Evolutionary conservation across 64 coral and sea anemone genomes (phyloP).

Genomic region (Orbicella faveolata): DNA sequence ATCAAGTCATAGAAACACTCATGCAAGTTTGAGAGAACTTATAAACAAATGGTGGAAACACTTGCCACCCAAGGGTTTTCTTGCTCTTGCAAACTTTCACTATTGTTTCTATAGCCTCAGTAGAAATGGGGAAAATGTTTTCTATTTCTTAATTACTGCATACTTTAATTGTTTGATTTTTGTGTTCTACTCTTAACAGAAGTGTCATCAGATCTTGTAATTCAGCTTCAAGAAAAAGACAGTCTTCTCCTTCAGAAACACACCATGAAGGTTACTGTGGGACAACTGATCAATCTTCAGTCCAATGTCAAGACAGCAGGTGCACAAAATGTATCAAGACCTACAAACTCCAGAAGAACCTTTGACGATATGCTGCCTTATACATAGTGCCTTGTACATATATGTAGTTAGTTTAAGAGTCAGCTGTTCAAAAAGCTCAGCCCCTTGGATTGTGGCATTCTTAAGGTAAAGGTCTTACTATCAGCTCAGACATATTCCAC

Average conservation of each 20-base stretch:
- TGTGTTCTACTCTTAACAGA: constrained; percentile 44
- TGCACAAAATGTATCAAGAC: constrained; percentile 26
- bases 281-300: constrained; percentile 70
- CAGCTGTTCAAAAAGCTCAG: too few relatives aligned
- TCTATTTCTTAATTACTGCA: neutral
- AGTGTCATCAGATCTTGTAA: constrained; percentile 62
- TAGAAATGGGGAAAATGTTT: neutral
- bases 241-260: constrained; percentile 62
- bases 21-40: too few relatives aligned
- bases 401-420: too few relatives aligned
- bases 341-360: neutral
- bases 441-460: too few relatives aligned
- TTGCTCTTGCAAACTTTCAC: too few relatives aligned
- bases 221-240: constrained; percentile 75
- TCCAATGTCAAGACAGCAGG: constrained; percentile 61
- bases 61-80: too few relatives aligned
- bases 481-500: too few relatives aligned
- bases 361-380: neutral
- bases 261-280: constrained; percentile 63
- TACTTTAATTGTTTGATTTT: too few relatives aligned
- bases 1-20: too few relatives aligned
- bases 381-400: neutral
- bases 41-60: too few relatives aligned
- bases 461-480: too few relatives aligned
- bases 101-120: neutral